Conservation (phyloP, 2,797 vertebrate species). For the Acipenser oxyrinchus region DNA sequence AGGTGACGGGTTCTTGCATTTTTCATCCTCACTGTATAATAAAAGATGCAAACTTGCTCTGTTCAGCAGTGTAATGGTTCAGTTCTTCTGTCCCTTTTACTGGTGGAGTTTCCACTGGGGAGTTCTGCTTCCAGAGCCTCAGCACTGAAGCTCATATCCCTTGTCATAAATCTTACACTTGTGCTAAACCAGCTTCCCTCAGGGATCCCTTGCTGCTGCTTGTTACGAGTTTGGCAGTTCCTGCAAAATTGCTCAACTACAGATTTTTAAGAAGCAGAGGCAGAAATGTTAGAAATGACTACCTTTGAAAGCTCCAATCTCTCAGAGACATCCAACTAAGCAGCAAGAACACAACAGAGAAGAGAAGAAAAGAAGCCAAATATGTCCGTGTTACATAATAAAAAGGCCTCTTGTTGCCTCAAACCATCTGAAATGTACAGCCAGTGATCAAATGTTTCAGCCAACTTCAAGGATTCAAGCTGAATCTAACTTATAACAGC, state of each 20-base stretch:
- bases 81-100: constrained; percentile 58
- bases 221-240: constrained; percentile 36
- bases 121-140: constrained; percentile 54
- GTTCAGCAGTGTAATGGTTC: constrained; percentile 51
- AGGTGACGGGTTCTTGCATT: background rate
- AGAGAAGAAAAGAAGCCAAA: background rate
- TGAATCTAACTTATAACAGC: too few relatives aligned
- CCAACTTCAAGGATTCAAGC: too few relatives aligned
- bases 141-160: constrained; percentile 34
- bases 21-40: constrained; percentile 1
- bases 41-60: constrained; percentile 49
- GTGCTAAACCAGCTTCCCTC: constrained; percentile 31
- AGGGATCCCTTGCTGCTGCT: constrained; percentile 32
- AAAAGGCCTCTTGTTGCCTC: too few relatives aligned
- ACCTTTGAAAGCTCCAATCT: constrained; percentile 10
- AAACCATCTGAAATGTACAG: too few relatives aligned
- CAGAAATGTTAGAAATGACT: constrained; percentile 16
- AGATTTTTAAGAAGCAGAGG: constrained; percentile 6
- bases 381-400: too few relatives aligned
- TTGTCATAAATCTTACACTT: constrained; percentile 48
- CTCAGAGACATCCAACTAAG: background rate
- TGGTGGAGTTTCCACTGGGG: constrained; percentile 51
- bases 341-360: background rate
- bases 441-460: too few relatives aligned
- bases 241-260: constrained; percentile 31